phyloP scores from a whole-genome alignment of 2,113 vertebrate genomes.

The Coryphaenoides rupestris region DNA sequence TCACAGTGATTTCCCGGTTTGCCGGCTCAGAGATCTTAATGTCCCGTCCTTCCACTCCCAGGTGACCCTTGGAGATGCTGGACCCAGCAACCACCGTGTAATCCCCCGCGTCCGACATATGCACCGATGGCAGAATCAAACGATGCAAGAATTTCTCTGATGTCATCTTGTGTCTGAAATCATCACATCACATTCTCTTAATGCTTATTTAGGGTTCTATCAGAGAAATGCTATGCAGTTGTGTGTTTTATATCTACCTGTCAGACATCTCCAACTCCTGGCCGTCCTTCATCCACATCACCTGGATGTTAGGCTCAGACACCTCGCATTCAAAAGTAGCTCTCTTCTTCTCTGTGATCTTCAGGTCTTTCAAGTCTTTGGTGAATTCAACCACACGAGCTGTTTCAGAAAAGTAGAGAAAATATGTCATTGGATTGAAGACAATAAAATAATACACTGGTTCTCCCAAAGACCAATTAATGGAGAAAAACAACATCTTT shows the following conservation, averaged over 20 bases:
- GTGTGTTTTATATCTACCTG: constrained; percentile 61
- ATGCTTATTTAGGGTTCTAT: too few relatives aligned
- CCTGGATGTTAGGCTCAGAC: constrained; percentile 86
- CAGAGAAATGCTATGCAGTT: background rate
- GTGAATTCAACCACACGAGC: constrained; percentile 94
- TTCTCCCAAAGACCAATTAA: too few relatives aligned
- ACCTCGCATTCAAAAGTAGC: constrained; percentile 95
- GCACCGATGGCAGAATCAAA: constrained; percentile 84
- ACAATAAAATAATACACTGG: background rate
- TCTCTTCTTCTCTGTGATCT: constrained; percentile 93
- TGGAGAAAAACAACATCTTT: background rate
- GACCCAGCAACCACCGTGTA: constrained; percentile 93
- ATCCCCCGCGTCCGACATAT: constrained; percentile 86
- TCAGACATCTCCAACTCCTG: constrained; percentile 87
- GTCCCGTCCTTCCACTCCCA: constrained; percentile 88
- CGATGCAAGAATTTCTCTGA: constrained; percentile 85
- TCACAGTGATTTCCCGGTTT: constrained; percentile 82
- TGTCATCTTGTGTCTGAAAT: constrained; percentile 80
- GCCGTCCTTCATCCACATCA: constrained; percentile 96
- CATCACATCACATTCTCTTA: background rate
- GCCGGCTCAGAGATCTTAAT: constrained; percentile 80
- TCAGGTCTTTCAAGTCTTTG: constrained; percentile 92
- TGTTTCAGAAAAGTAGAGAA: constrained; percentile 46
- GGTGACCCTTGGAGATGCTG: constrained; percentile 83
- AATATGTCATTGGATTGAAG: background rate